Conservation (phyloP, 2,888 invertebrate genomes). For the Ochropacha duplaris region DNA sequence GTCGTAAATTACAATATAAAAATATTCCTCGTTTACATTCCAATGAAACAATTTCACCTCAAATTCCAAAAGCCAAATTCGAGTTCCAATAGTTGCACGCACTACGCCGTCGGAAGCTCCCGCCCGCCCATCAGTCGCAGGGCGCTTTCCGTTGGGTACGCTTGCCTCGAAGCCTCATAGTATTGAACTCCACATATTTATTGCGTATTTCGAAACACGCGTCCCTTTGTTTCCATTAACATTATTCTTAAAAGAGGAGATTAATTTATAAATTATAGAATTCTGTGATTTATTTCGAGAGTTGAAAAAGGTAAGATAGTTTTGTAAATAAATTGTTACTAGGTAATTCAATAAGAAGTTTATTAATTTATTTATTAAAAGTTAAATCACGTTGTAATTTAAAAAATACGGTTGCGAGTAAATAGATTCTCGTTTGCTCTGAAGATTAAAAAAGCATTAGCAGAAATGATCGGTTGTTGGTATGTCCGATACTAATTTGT, state of each 20-base stretch:
- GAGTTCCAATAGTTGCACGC: slow-evolving; percentile 28
- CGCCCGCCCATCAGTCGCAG: slow-evolving; percentile 60
- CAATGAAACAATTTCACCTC: background rate
- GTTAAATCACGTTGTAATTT: no score
- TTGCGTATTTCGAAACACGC: slow-evolving; percentile 10
- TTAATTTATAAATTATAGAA: background rate
- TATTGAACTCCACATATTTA: slow-evolving; percentile 5
- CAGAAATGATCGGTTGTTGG: background rate
- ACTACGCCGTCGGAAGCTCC: slow-evolving; percentile 20
- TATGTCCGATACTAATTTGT: background rate
- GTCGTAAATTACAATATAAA: background rate
- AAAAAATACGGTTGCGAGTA: background rate
- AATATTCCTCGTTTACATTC: background rate
- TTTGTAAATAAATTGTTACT: no score
- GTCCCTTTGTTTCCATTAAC: slow-evolving; percentile 20
- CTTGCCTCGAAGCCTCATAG: slow-evolving; percentile 29
- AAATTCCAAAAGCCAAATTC: slow-evolving; percentile 10
- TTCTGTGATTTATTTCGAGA: background rate
- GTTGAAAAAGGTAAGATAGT: background rate
- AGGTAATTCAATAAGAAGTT: no score
- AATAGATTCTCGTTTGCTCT: background rate
- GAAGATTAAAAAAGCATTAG: background rate
- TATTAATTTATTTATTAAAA: background rate
- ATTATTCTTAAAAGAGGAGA: background rate
- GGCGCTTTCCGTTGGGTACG: slow-evolving; percentile 44